A percentile compares a stretch with the other conserved stretches of the same genome.
These are phyloP conservation scores for Micropterix aruncella DNA, from an alignment of 2,888 invertebrate genomes.

Conservation along the genomic window DNA sequence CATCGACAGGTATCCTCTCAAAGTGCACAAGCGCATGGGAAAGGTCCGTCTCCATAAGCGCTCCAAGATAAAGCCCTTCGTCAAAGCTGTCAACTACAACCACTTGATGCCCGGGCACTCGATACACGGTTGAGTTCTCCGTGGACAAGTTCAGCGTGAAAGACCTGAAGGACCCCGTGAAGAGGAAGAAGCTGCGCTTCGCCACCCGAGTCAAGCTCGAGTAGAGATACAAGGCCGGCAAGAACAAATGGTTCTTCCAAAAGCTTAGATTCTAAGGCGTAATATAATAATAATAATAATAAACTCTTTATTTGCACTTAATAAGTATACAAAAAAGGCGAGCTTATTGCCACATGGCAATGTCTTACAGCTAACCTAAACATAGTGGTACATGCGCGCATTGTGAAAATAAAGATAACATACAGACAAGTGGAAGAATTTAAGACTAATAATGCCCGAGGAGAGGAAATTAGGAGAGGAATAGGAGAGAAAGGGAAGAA, in stretches of 20 bases:
- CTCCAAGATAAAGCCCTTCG: conserved; percentile 96
- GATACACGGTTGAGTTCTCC: conserved; percentile 88
- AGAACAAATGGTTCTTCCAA: conserved; percentile 99
- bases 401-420: too few species aligned
- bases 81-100: conserved; percentile 85
- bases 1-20: conserved; percentile 92
- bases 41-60: conserved; percentile 94
- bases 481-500: too few species aligned
- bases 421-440: too few species aligned
- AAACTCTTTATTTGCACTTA: too few species aligned
- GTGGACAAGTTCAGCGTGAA: conserved; percentile 88
- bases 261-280: conserved; percentile 95
- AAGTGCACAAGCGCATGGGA: conserved; percentile 92
- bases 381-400: too few species aligned
- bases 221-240: conserved; percentile 94
- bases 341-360: too few species aligned
- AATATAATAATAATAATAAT: too few species aligned
- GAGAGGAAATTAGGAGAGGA: too few species aligned
- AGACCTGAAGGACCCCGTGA: conserved; percentile 90
- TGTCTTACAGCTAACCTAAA: too few species aligned
- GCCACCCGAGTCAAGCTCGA: conserved; percentile 94
- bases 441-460: too few species aligned
- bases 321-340: too few species aligned
- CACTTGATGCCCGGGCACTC: conserved; percentile 88
- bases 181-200: conserved; percentile 90